Conservation (phyloP, 2,797 vertebrate genomes). For the Scomberomorus guttatus region DNA sequence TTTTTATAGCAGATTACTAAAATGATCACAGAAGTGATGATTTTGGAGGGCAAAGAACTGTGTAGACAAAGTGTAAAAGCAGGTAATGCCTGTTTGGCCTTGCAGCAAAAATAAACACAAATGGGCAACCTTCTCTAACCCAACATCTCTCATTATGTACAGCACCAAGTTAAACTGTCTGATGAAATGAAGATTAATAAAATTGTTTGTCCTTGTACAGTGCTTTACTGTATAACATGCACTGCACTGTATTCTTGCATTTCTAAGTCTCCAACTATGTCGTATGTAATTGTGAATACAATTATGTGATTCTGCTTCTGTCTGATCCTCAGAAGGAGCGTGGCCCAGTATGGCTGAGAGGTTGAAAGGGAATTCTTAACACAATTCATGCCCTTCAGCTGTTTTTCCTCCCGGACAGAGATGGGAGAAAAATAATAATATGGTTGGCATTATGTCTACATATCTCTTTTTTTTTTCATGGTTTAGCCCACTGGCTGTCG, state of each 20-base stretch:
- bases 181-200: neutral
- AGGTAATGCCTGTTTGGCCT: neutral
- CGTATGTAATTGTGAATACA: conserved; percentile 42
- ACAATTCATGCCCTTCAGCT: conserved; percentile 74
- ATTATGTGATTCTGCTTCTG: conserved; percentile 42
- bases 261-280: conserved; percentile 19
- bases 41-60: conserved; percentile 20
- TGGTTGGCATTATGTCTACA: conserved; percentile 68
- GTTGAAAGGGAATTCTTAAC: conserved; percentile 80
- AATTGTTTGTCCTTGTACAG: neutral
- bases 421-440: conserved; percentile 70
- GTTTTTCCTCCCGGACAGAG: conserved; percentile 67
- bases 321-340: conserved; percentile 48
- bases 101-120: neutral
- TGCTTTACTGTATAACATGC: neutral
- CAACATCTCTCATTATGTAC: neutral
- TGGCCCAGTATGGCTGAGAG: conserved; percentile 47
- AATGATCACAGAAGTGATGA: conserved; percentile 44
- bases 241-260: neutral
- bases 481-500: conserved; percentile 56
- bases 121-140: neutral
- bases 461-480: conserved; percentile 57
- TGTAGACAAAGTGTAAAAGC: neutral
- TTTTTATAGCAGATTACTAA: conserved; percentile 42
- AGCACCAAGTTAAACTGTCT: neutral